Evolutionary conservation across 2,797 vertebrate species (phyloP), one percentile per base, ranked within the genome.

Genomic region (Smutsia temminckii): DNA sequence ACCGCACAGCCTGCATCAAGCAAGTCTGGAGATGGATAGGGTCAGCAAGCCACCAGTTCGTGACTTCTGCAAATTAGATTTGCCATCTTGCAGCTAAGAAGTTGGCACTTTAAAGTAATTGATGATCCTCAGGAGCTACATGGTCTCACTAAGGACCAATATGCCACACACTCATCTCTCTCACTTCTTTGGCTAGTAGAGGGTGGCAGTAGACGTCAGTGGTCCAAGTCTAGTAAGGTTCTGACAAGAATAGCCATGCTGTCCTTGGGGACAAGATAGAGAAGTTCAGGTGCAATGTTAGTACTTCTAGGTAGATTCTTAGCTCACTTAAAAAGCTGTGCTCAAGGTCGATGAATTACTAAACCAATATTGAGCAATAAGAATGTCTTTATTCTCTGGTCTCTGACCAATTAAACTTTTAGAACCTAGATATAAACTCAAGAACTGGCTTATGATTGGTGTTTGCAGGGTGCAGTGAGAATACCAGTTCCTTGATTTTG

Each of bases 251-350:
- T 32, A 23, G 46, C 11, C 59, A 37, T 34, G 4, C 78, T 51
- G 18, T 66, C 27, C 57, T 74, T 71, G 57, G 66, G n/a, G 13
- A 69, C 57, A 23, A 90, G 49, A 66, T 6, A 32, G 59, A 57
- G 63, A 23, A 17, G n/a, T 83, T 92, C 57, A 92, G 92, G 55
- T 77, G 8, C 74, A 79, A 77, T 69, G 37, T 86, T 61, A 89
- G 16, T 79, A 53, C 40, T 94, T 94, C 87, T 61, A 80, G 53
- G 21, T 80, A 88, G 51, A 72, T 34, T 91, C 49, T 85, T 74
- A 80, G 46, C 16, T 80, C 46, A 74, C 29, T 20, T 79, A n/a
- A 89, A 93, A 81, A 80, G 66, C 11, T 68, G 21, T 77, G 12
- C 42, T 88, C n/a, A 6, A 80, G 55, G 20, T 69, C 17, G 37